phyloP scores from a whole-genome alignment of 2,797 vertebrate species.

The Poecile montanus region DNA sequence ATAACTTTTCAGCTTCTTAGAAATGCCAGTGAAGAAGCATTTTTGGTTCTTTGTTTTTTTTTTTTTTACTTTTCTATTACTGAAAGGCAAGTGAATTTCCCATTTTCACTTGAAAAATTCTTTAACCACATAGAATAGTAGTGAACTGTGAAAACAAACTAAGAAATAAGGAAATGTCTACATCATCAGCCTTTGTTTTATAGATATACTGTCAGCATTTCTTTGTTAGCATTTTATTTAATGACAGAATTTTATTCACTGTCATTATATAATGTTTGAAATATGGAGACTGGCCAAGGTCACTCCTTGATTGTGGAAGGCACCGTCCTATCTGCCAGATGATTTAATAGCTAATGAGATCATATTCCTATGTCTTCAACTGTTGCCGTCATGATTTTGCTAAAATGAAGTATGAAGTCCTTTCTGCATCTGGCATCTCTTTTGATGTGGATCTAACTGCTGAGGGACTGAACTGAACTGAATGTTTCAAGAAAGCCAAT shows the following conservation, averaged over 20 bases:
- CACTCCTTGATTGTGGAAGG: constrained; percentile 59
- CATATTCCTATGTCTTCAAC: constrained; percentile 76
- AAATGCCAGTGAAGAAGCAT: background rate
- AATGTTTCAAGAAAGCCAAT: constrained; percentile 82
- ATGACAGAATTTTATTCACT: constrained; percentile 39
- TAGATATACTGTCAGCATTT: background rate
- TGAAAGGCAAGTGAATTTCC: background rate
- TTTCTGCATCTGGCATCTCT: constrained; percentile 81
- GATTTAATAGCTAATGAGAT: constrained; percentile 79
- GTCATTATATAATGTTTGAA: constrained; percentile 44
- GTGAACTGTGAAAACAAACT: constrained; percentile 12
- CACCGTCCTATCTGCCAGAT: constrained; percentile 62
- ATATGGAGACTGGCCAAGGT: constrained; percentile 55
- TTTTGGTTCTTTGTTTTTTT: background rate
- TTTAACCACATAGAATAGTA: background rate
- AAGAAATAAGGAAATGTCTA: background rate
- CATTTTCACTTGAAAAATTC: background rate
- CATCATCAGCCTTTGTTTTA: background rate
- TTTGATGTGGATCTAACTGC: constrained; percentile 83
- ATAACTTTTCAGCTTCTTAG: background rate
- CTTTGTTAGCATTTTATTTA: constrained; percentile 45
- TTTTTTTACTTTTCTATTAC: background rate
- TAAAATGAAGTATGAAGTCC: constrained; percentile 81
- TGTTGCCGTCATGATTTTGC: constrained; percentile 77
- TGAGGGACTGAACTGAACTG: constrained; percentile 80